Percentiles rank a stretch among this genome's conserved stretches.
Evolutionary conservation across 2,888 invertebrate genomes (phyloP).

Genomic region (Villa cingulata): DNA sequence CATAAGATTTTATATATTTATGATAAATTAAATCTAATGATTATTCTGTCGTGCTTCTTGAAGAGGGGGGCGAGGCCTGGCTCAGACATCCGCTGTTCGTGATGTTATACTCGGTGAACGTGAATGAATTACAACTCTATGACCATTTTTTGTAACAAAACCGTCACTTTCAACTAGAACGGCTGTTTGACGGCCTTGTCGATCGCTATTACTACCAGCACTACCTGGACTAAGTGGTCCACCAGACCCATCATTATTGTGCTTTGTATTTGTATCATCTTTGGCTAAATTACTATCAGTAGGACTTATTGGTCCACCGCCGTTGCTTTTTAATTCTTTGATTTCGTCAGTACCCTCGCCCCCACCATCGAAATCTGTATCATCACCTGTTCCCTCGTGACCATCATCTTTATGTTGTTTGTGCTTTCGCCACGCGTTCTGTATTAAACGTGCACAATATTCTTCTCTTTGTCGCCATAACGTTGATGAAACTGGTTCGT

Average conservation of each 20-base stretch:
- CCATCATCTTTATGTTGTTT: conserved; percentile 50
- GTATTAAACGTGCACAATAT: conserved; percentile 89
- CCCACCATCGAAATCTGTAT: conserved; percentile 38
- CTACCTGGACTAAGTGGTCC: conserved; percentile 24
- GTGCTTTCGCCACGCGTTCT: conserved; percentile 88
- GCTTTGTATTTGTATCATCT: conserved; percentile 5
- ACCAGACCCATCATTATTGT: conserved; percentile 17
- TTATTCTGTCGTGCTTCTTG: conserved; percentile 38
- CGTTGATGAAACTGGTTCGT: conserved; percentile 89
- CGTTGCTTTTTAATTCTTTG: conserved; percentile 5
- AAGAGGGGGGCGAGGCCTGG: conserved; percentile 60
- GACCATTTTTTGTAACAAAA: conserved; percentile 72
- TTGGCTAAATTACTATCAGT: conserved; percentile 13
- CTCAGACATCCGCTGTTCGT: conserved; percentile 74
- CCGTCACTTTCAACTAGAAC: conserved; percentile 75
- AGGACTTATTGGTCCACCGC: conserved; percentile 19
- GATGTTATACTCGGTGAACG: conserved; percentile 76
- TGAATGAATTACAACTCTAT: conserved; percentile 81
- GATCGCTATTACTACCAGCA: conserved; percentile 25
- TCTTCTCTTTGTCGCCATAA: conserved; percentile 93
- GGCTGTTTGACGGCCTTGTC: conserved; percentile 53
- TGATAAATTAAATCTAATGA: not conserved
- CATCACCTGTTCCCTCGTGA: conserved; percentile 42
- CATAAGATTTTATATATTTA: too few relatives aligned
- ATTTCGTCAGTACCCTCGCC: conserved; percentile 38